phyloP scores from a whole-genome alignment of 92 coral and sea anemone genomes.

The Blastomussa wellsi region DNA sequence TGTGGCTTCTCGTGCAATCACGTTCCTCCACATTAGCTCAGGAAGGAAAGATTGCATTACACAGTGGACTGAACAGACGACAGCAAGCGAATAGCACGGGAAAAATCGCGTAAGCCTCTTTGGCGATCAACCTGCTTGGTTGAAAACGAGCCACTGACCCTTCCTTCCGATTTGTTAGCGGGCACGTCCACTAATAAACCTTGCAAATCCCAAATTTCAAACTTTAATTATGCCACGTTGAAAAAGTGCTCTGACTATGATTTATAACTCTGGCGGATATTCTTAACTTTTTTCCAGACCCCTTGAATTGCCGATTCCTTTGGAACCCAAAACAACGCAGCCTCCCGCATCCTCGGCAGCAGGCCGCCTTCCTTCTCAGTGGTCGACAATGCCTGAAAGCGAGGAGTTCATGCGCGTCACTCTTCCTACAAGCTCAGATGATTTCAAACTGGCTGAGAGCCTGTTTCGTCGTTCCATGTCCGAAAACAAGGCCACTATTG shows the following conservation, averaged over 20 bases:
- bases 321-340: conserved; percentile 13
- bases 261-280: not conserved
- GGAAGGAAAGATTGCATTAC: not conserved
- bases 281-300: not conserved
- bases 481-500: conserved; percentile 39
- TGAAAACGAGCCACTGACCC: too few relatives aligned
- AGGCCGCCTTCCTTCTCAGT: conserved; percentile 32
- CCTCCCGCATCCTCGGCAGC: not conserved
- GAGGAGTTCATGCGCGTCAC: conserved; percentile 30
- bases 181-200: too few relatives aligned
- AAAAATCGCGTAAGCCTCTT: not conserved
- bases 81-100: not conserved
- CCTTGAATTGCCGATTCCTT: conserved; percentile 11
- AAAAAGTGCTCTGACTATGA: not conserved
- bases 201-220: too few relatives aligned
- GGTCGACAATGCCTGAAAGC: conserved; percentile 49
- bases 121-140: not conserved
- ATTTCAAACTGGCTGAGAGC: conserved; percentile 42
- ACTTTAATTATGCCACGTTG: too few relatives aligned
- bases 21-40: not conserved
- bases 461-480: conserved; percentile 42
- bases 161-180: not conserved
- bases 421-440: conserved; percentile 30
- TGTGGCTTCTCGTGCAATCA: not conserved
- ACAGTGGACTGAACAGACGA: not conserved